phyloP scores from a whole-genome alignment of 1,140 invertebrate species.

The Meloidogyne chitwoodi region DNA sequence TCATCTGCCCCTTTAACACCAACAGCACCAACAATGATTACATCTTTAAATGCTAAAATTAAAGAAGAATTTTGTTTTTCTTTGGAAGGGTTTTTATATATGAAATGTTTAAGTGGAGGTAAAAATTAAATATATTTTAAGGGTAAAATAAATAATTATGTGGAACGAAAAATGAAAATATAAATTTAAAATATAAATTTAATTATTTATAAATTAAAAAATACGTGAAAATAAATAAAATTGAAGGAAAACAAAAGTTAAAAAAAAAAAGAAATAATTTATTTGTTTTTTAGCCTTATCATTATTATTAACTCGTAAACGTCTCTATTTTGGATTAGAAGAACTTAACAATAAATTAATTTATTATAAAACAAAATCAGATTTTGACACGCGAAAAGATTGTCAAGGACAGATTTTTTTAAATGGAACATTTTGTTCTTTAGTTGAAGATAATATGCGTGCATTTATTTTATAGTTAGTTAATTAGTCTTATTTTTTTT shows the following conservation, averaged over 20 bases:
- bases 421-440: slow-evolving; percentile 31
- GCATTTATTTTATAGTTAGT: slow-evolving; percentile 55
- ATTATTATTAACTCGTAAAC: slow-evolving; percentile 42
- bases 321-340: slow-evolving; percentile 50
- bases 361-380: slow-evolving; percentile 49
- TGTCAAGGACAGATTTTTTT: slow-evolving; percentile 39
- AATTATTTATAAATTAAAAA: no score
- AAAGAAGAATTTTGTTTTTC: slow-evolving; percentile 43
- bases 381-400: slow-evolving; percentile 45
- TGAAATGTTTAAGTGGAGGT: slow-evolving; percentile 43
- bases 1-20: neutral
- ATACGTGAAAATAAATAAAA: neutral
- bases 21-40: neutral
- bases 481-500: neutral
- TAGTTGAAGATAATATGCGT: slow-evolving; percentile 38
- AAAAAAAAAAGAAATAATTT: neutral
- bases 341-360: slow-evolving; percentile 42
- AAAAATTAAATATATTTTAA: neutral
- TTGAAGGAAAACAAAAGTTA: neutral
- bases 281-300: slow-evolving; percentile 44
- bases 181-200: no score
- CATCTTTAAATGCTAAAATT: neutral
- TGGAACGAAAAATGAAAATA: no score
- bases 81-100: slow-evolving; percentile 39
- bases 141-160: neutral